Base-by-base conservation (phyloP, 2,888 invertebrate species). In the Phyto melanocephala region DNA sequence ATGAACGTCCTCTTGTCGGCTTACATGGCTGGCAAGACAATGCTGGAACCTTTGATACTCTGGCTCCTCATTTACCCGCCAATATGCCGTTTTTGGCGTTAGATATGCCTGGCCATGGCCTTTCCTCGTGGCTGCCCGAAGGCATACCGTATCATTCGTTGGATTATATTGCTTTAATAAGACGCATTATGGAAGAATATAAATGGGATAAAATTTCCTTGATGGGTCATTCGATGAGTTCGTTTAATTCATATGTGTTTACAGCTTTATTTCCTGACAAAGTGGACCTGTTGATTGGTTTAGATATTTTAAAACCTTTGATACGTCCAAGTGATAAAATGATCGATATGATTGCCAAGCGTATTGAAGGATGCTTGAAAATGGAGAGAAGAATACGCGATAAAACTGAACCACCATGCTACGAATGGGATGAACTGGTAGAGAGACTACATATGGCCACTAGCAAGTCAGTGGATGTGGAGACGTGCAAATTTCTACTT, bases 101-200 rank as follows among this genome's bases (percentile, higher is more conserved):
- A 17, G 95, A 95, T 88, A 91, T 94, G 24, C 95, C 95, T 1
- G 95, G 95, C 0, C 95, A 95, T 89, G 96, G 96, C 0, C 86
- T 92, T 1, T 95, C 95, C 0, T 94, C 94, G 0, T 94, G 94
- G 92, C 88, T 94, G 68, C 95, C 95, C 1, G 88, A 91, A 67
- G 95, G 95, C 22, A 88, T 92, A 33, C 89, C 90, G 22, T 93
- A 94, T 83, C 90, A 92, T 84, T 89, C 90, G 13, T 86, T 91
- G 1, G 90, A 91, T 63, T 91, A 90, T 80, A 84, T 92, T 42
- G 90, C 89, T 85, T 71, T 93, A 40, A 88, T 96, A 13, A 90
- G 93, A 40, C 91, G 92, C 58, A 85, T 95, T 60, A 92, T 93
- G 86, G 92, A 94, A 17, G 92, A 95, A 86, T 95, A 94, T 86